Percentiles rank a stretch among this genome's conserved stretches.
Evolutionary conservation across 1,140 invertebrate species (phyloP).

Genomic region (Drosophila sechellia): DNA sequence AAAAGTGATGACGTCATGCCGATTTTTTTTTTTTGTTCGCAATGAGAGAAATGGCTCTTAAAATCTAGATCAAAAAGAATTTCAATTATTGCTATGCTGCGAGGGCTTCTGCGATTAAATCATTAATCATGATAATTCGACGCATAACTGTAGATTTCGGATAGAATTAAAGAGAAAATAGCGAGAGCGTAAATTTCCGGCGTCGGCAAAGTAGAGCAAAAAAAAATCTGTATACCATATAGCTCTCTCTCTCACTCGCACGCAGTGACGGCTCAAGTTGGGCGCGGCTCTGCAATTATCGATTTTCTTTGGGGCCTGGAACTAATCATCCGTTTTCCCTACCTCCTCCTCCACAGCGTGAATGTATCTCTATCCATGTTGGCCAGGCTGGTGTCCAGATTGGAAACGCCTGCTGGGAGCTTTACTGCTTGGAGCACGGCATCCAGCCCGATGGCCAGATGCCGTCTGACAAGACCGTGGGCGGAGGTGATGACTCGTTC

Average conservation of each 20-base stretch:
- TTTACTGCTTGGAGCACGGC: constrained; percentile 89
- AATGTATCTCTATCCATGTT: constrained; percentile 88
- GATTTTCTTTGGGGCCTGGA: constrained; percentile 48
- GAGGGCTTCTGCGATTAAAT: no score
- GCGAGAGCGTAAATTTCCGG: background rate
- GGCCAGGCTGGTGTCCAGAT: constrained; percentile 92
- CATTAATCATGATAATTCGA: background rate
- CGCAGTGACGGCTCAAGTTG: constrained; percentile 19
- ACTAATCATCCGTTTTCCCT: constrained; percentile 18
- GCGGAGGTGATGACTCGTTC: constrained; percentile 90
- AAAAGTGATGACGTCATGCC: constrained; percentile 60
- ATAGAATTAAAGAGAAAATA: constrained; percentile 3
- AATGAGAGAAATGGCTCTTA: constrained; percentile 1
- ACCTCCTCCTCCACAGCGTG: constrained; percentile 82
- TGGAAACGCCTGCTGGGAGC: constrained; percentile 90
- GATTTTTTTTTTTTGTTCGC: no score
- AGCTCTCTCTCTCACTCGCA: constrained; percentile 15
- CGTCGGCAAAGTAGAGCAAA: constrained; percentile 10
- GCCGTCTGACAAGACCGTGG: constrained; percentile 90
- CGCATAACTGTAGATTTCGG: background rate
- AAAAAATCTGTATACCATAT: constrained; percentile 29
- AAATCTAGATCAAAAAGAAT: background rate
- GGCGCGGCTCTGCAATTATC: constrained; percentile 56
- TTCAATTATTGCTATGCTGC: background rate
- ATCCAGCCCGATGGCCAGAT: constrained; percentile 90